Percentiles rank a stretch among this genome's conserved stretches.
Evolutionary conservation across 2,888 invertebrate species (phyloP).

Genomic region (Physocephala rufipes): DNA sequence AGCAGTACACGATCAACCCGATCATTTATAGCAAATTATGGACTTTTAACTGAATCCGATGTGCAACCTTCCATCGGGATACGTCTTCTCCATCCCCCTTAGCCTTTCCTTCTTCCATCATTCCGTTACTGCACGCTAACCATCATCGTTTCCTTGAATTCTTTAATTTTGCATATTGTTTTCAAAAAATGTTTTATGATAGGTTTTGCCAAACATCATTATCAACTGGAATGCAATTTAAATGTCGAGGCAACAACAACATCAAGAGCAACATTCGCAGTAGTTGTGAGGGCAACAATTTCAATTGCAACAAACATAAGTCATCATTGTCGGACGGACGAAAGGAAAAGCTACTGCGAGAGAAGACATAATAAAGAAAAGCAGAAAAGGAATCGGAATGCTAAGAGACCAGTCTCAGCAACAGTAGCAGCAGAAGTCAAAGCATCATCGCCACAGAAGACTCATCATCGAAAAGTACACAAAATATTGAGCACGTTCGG

Average conservation of each 20-base stretch:
- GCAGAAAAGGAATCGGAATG: background rate
- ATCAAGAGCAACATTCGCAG: constrained; percentile 30
- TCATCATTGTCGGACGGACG: constrained; percentile 21
- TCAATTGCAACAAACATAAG: constrained; percentile 6
- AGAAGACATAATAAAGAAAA: constrained; percentile 21
- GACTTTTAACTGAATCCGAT: too few relatives aligned
- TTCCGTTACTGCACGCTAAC: background rate
- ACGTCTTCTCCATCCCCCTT: background rate
- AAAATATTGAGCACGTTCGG: constrained; percentile 39
- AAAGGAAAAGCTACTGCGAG: constrained; percentile 30
- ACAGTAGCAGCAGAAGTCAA: background rate
- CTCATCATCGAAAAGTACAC: constrained; percentile 1
- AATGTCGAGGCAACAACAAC: constrained; percentile 18
- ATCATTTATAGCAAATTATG: background rate
- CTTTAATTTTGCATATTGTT: constrained; percentile 32
- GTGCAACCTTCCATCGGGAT: too few relatives aligned
- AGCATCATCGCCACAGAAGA: constrained; percentile 1
- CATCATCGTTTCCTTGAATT: constrained; percentile 7
- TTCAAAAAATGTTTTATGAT: constrained; percentile 32
- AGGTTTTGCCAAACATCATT: constrained; percentile 42
- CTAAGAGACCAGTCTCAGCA: constrained; percentile 9
- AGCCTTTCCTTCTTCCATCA: background rate
- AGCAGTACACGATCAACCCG: background rate
- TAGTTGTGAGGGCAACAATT: constrained; percentile 26
- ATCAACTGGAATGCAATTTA: constrained; percentile 32